phyloP scores from a whole-genome alignment of 2,888 invertebrate species.

The Drosophila pegasa region DNA sequence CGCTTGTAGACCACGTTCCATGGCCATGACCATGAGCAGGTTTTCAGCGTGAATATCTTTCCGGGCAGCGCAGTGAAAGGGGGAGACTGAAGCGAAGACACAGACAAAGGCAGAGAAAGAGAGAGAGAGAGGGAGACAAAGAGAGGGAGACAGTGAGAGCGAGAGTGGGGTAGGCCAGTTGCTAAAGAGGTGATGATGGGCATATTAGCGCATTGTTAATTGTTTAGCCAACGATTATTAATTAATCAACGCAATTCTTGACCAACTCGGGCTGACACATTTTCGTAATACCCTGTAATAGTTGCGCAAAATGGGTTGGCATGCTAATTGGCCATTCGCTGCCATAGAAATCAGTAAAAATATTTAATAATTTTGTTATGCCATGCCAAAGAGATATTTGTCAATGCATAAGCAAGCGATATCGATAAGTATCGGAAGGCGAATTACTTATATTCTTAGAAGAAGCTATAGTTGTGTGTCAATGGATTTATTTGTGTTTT shows the following conservation, averaged over 20 bases:
- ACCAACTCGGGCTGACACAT: constrained; percentile 37
- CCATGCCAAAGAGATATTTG: background rate
- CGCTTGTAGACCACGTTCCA: background rate
- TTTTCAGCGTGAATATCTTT: background rate
- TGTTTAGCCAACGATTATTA: constrained; percentile 32
- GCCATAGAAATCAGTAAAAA: background rate
- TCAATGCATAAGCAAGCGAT: background rate
- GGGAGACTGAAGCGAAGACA: no score
- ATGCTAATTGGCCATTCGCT: background rate
- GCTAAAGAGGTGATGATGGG: constrained; percentile 2
- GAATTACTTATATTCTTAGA: no score
- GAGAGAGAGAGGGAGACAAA: background rate
- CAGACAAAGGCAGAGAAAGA: background rate
- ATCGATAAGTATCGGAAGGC: constrained; percentile 1
- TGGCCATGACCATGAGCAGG: constrained; percentile 49
- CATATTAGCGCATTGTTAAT: constrained; percentile 39
- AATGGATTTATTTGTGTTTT: no score
- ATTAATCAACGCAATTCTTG: constrained; percentile 33
- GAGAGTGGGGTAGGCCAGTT: background rate
- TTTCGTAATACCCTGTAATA: constrained; percentile 21
- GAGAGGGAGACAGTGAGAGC: background rate
- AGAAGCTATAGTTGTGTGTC: no score
- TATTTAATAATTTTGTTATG: background rate
- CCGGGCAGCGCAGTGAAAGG: background rate
- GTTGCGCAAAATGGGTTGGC: background rate